These are phyloP conservation scores for Hephaestus fuliginosus DNA, from an alignment of 2,797 vertebrate species.

Conservation along the genomic window DNA sequence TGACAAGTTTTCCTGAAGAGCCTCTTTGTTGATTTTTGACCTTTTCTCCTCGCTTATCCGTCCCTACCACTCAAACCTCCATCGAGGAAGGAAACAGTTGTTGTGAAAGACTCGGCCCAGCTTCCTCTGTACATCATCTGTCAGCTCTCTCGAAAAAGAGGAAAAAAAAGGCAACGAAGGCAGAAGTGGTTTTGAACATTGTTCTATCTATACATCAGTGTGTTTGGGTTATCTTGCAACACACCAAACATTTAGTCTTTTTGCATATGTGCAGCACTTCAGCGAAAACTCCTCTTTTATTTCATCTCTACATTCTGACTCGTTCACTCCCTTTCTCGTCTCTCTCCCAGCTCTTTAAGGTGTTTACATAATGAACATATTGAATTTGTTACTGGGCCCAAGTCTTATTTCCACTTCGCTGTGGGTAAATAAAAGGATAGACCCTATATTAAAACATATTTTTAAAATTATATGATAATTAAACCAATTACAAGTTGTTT, in stretches of 20 bases:
- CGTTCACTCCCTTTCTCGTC: conserved; percentile 33
- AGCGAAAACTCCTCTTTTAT: conserved; percentile 44
- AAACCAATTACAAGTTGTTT: conserved; percentile 86
- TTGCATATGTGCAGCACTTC: conserved; percentile 39
- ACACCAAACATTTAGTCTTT: conserved; percentile 44
- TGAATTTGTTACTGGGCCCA: conserved; percentile 85
- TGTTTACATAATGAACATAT: conserved; percentile 87
- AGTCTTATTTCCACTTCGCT: conserved; percentile 82
- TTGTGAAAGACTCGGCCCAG: conserved; percentile 72
- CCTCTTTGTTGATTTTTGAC: conserved; percentile 73
- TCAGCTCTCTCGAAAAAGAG: conserved; percentile 46
- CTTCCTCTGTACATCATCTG: conserved; percentile 66
- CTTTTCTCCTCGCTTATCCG: conserved; percentile 60
- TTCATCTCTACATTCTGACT: conserved; percentile 58
- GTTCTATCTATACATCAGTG: conserved; percentile 48
- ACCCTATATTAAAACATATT: conserved; percentile 86
- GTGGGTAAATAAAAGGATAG: conserved; percentile 86
- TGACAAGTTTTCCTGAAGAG: conserved; percentile 61
- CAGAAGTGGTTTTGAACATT: conserved; percentile 39
- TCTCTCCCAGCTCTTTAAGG: conserved; percentile 68
- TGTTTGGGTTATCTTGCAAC: conserved; percentile 54
- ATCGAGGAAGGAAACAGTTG: conserved; percentile 79
- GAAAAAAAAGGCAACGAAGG: conserved; percentile 54
- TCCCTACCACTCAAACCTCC: conserved; percentile 39
- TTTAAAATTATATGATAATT: conserved; percentile 87